Evolutionary conservation across 2,888 invertebrate species (phyloP), one percentile per base, ranked within the genome.

Genomic region (Unio pictorum): DNA sequence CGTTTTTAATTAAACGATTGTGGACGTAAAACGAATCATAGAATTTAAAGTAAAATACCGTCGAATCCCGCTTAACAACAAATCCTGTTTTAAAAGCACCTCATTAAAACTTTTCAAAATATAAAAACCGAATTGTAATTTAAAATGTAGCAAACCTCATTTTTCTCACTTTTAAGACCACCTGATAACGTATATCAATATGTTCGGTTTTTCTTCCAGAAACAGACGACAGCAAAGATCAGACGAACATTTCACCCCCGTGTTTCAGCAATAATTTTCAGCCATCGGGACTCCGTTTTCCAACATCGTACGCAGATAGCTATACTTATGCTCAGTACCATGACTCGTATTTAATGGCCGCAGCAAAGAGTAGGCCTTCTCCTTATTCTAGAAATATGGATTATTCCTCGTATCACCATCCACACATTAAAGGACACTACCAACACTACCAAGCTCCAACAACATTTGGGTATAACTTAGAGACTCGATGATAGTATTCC

Each of bases 311-410:
- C 69, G 73, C 71, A 59, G 83, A 82, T 69, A 79, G 78, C 34
- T 79, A 82, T 64, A 79, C 77, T 20, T 87, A 86, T 67, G 75
- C 80, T 23, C 81, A 85, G 28, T 87, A 87, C 73, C 79, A 83
- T 59, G 86, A 85, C 71, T 78, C 85, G 1, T 87, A 87, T 72
- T 81, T 85, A 73, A 82, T 80, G 76, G 77, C 77, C 45, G 72
- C 80, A 3, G 74, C 86, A 15, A 84, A 84, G 71, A 69, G 80
- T 18, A 70, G 87, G n/a, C 83, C 85, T 20, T 75, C 85, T 11
- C 88, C 89, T 23, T 88, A 88, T 76, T 71, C 82, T 15, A 73
- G 86, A 28, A 82, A 83, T 45, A 76, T 86, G 77, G 89, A 88
- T 67, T 88, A 88, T 67, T 66, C 80, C 5, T 78, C 82, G 4